Conservation (phyloP, 2,113 vertebrate genomes). For the Passerina amoena region DNA sequence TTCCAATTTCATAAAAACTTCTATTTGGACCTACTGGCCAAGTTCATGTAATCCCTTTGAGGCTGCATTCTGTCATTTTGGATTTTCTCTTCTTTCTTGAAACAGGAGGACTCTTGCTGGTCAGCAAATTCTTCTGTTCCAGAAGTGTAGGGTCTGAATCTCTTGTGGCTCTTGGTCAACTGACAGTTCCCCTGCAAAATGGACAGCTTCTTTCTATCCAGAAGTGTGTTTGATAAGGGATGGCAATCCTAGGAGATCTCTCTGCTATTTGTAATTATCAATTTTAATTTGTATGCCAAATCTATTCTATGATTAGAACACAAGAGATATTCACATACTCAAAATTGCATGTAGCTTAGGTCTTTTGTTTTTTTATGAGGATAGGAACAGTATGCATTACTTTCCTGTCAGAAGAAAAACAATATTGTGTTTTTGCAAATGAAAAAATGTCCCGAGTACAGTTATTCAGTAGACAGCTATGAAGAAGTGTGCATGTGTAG, state of each 20-base stretch:
- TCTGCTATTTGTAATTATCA: neutral
- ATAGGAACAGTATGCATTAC: neutral
- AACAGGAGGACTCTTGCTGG: fast-evolving
- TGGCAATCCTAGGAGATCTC: neutral
- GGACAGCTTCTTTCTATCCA: neutral
- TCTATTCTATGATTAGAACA: neutral
- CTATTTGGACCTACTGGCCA: neutral
- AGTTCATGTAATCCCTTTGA: neutral
- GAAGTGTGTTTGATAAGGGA: neutral
- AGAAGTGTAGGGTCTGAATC: neutral
- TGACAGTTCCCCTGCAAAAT: neutral
- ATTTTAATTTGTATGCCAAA: neutral
- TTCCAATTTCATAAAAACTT: neutral
- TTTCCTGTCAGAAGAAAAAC: neutral
- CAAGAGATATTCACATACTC: fast-evolving
- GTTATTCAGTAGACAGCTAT: neutral
- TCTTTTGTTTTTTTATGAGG: neutral
- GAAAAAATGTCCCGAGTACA: neutral
- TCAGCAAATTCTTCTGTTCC: neutral
- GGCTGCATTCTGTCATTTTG: neutral
- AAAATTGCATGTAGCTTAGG: neutral
- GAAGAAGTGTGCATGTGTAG: neutral
- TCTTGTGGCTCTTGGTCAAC: neutral
- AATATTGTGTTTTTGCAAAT: neutral
- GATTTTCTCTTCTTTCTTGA: neutral